Evolutionary conservation across 1,140 invertebrate species (phyloP).

Genomic region (Lordiphosa stackelbergi): DNA sequence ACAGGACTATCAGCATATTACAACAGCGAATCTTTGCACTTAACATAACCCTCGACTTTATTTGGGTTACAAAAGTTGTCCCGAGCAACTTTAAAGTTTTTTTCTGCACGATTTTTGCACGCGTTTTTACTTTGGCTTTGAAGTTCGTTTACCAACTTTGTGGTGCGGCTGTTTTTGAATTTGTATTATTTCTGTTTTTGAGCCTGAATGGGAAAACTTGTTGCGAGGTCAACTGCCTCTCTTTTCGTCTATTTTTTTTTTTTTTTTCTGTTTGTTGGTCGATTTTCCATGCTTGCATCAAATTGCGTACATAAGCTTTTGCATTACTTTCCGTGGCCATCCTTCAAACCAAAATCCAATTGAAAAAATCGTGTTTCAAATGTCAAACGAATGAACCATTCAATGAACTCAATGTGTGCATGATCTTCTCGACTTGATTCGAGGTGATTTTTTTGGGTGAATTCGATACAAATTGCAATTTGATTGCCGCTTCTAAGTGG

Average conservation of each 20-base stretch:
- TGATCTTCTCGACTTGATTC: conserved; percentile 39
- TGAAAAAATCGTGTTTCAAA: conserved; percentile 66
- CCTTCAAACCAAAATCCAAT: conserved; percentile 61
- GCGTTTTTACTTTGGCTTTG: conserved; percentile 52
- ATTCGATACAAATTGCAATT: conserved; percentile 62
- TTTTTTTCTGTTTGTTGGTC: conserved; percentile 2
- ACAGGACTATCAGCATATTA: no score
- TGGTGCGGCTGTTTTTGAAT: conserved; percentile 17
- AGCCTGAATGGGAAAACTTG: conserved; percentile 54
- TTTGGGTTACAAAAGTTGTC: conserved; percentile 39
- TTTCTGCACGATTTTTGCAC: conserved; percentile 62
- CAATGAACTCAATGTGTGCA: conserved; percentile 55
- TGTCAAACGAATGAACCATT: conserved; percentile 55
- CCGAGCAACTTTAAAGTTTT: conserved; percentile 49
- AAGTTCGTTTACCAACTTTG: conserved; percentile 39
- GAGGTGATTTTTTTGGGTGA: conserved; percentile 36
- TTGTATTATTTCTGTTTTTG: conserved; percentile 17
- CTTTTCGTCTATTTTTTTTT: conserved; percentile 30
- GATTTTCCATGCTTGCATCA: conserved; percentile 56
- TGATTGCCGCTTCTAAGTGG: conserved; percentile 47
- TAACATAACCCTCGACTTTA: no score
- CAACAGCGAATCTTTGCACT: no score
- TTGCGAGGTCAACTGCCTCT: conserved; percentile 71
- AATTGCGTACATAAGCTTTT: conserved; percentile 39
- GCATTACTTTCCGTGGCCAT: conserved; percentile 57